Base-by-base conservation (phyloP, 2,797 vertebrate species). In the Falco columbarius region DNA sequence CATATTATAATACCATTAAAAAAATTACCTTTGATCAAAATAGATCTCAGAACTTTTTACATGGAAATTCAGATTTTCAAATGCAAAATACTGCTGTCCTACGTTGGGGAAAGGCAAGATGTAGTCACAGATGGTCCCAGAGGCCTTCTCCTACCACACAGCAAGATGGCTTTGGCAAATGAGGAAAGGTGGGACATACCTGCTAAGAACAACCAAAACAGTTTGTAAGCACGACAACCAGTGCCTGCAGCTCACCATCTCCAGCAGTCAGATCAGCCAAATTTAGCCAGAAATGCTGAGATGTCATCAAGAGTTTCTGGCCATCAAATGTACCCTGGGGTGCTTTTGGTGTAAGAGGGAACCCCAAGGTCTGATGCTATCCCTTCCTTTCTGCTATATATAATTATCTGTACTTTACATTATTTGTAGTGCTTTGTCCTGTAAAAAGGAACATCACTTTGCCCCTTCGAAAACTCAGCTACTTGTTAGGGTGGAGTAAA, bases 191-290 rank as follows among this genome's bases (percentile, higher is more conserved):
- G 22, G n/a, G 56, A 29, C 7, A 5, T 14, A 51, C 12, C 5
- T 59, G 34, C 67, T 55, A 47, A 47, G 20, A 38, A 42, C 2
- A 4, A 44, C 20, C n/a, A 55, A 73, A 70, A 40, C 12, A 74
- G 16, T 40, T 36, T 20, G 44, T 22, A 40, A 85, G 36, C 9
- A 2, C 5, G 13, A 61, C 16, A 66, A 46, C 10, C 62, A 26
- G 7, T 30, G 34, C 58, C 49, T 44, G 47, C 52, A 65, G 26
- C 55, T 89, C 62, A 68, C 47, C 2, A 1, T 52, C 34, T 79
- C 1, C 0, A 47, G 10, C 2, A 1, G 23, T 40, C 24, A 24
- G 29, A 61, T 58, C 32, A 58, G 58, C 40, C 2, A 1, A 4
- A 22, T 5, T 49, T 58, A 54, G 32, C 54, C 27, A 88, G 58